phyloP scores from a whole-genome alignment of 2,888 invertebrate genomes.

The Strigamia maritima region DNA sequence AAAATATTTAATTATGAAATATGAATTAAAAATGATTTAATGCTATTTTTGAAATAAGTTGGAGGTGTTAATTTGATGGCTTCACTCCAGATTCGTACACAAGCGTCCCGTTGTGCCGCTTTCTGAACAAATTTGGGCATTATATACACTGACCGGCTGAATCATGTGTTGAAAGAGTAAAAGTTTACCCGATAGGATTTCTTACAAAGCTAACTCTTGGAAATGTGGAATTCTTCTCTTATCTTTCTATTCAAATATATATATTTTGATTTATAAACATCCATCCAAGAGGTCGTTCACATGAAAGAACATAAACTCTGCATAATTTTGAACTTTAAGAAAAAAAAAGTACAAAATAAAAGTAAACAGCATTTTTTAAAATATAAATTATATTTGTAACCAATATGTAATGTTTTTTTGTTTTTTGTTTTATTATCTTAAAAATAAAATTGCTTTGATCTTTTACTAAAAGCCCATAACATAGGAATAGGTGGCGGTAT shows the following conservation, averaged over 20 bases:
- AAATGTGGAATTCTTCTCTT: conserved; percentile 5
- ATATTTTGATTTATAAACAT: background rate
- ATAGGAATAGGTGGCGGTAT: background rate
- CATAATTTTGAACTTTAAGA: background rate
- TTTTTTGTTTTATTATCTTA: background rate
- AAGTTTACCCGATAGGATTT: background rate
- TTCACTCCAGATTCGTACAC: background rate
- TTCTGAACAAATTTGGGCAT: conserved; percentile 12
- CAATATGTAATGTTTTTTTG: background rate
- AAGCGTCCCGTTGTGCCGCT: background rate
- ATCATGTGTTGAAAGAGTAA: background rate
- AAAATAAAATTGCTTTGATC: background rate
- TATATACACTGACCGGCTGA: background rate
- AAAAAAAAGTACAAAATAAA: background rate
- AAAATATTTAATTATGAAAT: too few relatives aligned
- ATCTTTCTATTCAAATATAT: background rate
- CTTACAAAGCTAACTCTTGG: conserved; percentile 5
- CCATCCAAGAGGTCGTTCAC: background rate
- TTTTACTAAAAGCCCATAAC: background rate
- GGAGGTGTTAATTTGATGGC: background rate
- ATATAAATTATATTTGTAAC: background rate
- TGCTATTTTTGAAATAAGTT: background rate
- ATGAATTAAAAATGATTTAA: too few relatives aligned
- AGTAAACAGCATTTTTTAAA: background rate
- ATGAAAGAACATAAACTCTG: background rate